Evolutionary conservation across 2,113 vertebrate genomes (phyloP), one percentile per base, ranked within the genome.

Genomic region (Phaetusa simplex): DNA sequence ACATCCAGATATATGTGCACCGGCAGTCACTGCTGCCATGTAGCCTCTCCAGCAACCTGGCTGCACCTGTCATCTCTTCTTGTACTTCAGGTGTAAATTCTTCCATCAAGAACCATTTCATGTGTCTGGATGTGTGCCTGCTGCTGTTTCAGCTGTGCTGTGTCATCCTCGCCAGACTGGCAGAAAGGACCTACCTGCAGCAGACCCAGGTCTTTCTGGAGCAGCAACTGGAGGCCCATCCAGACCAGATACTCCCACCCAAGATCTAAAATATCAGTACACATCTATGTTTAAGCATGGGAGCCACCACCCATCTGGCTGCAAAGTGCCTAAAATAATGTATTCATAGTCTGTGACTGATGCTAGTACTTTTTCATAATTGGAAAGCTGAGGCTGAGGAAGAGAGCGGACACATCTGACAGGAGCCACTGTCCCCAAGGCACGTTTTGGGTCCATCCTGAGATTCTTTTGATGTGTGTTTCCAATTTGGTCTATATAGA

Each of bases 21-120:
- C 0, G 0, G 12, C 47, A 69, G 49, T 22, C 43, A 55, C 11
- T 32, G 22, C 19, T 84, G 18, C n/a, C 29, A 2, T 6, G 11
- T 42, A 23, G 70, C 88, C 3, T 82, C 26, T 79, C 45, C 40
- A 62, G 7, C 4, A 55, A 11, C 32, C 26, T n/a, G 42, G 1
- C 27, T 62, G 11, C 40, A 49, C 40, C 45, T 74, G 13, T 38
- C 36, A 2, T 2, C 22, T 64, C 27, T 52, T 5, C 18, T 56
- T 20, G 32, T 56, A 34, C 26, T 92, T 81, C 43, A 13, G 40
- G 40, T 49, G 36, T 24, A 53, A 87, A 38, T 49, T 85, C 3
- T 15, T 14, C 40, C 18, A 21, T 52, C 14, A 34, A 59, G 50
- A 50, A 19, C 26, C 6, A 36, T 82, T 56, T 74, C 6, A 14